Evolutionary conservation across 2,888 invertebrate genomes (phyloP).

Genomic region (Platynereis dumerilii): DNA sequence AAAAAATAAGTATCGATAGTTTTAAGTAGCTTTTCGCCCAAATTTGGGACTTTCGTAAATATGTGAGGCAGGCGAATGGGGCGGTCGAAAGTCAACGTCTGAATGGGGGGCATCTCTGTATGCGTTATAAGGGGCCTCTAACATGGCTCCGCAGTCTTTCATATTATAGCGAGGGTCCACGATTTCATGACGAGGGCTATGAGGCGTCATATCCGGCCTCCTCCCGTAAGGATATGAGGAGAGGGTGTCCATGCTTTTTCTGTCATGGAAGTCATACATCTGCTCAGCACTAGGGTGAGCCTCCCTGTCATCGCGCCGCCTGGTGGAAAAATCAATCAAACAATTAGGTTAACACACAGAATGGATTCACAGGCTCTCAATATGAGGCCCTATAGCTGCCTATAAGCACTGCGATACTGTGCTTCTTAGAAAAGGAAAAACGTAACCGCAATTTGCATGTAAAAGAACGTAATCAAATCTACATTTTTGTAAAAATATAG

Average conservation of each 20-base stretch:
- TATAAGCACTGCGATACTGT: too few relatives aligned
- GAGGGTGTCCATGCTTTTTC: conserved; percentile 5
- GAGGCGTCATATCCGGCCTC: not conserved
- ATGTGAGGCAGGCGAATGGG: conserved; percentile 14
- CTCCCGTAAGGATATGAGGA: not conserved
- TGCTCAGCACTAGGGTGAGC: conserved; percentile 12
- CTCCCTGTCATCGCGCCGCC: too few relatives aligned
- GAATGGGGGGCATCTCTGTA: conserved; percentile 1
- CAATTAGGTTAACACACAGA: too few relatives aligned
- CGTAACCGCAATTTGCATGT: too few relatives aligned
- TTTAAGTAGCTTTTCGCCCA: conserved; percentile 12
- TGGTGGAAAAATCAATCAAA: too few relatives aligned
- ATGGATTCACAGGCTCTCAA: too few relatives aligned
- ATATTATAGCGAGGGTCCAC: conserved; percentile 3
- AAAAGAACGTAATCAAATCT: too few relatives aligned
- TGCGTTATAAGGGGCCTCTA: not conserved
- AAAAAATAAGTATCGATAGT: too few relatives aligned
- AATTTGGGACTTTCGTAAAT: conserved; percentile 25
- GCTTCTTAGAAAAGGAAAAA: too few relatives aligned
- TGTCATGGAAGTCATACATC: conserved; percentile 23
- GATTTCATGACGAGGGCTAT: not conserved
- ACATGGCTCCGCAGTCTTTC: not conserved
- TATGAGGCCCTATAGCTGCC: too few relatives aligned
- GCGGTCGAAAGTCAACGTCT: not conserved
- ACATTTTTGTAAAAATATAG: too few relatives aligned